phyloP scores from a whole-genome alignment of 2,797 vertebrate genomes.

The Lophotriccus pileatus region DNA sequence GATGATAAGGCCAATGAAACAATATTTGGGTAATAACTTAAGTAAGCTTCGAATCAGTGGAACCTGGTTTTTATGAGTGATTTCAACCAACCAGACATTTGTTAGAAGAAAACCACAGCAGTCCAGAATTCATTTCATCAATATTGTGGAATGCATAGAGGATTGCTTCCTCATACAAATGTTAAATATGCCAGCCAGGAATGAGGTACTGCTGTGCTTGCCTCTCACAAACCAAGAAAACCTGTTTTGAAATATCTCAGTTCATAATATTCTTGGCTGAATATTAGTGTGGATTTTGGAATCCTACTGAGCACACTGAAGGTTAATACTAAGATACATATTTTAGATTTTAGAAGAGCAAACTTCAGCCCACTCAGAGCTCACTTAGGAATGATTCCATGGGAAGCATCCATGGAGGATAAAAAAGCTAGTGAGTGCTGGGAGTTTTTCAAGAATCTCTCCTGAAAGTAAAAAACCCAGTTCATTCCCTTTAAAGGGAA shows the following conservation, averaged over 20 bases:
- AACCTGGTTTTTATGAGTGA: background rate
- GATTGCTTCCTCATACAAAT: background rate
- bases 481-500: background rate
- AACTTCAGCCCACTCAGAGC: background rate
- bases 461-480: background rate
- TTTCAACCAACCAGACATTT: background rate
- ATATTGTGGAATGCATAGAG: background rate
- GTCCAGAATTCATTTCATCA: background rate
- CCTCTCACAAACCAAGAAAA: background rate
- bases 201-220: background rate
- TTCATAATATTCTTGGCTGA: background rate
- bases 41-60: too few relatives aligned
- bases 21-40: background rate
- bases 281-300: background rate
- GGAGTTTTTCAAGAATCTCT: background rate
- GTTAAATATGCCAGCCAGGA: background rate
- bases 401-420: background rate
- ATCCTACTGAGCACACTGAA: background rate
- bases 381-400: background rate
- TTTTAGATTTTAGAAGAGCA: background rate
- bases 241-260: background rate
- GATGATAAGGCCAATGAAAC: background rate
- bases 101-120: background rate
- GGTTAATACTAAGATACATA: background rate
- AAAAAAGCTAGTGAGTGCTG: background rate